phyloP scores from a whole-genome alignment of 2,888 invertebrate species.

The Andrena haemorrhoa region DNA sequence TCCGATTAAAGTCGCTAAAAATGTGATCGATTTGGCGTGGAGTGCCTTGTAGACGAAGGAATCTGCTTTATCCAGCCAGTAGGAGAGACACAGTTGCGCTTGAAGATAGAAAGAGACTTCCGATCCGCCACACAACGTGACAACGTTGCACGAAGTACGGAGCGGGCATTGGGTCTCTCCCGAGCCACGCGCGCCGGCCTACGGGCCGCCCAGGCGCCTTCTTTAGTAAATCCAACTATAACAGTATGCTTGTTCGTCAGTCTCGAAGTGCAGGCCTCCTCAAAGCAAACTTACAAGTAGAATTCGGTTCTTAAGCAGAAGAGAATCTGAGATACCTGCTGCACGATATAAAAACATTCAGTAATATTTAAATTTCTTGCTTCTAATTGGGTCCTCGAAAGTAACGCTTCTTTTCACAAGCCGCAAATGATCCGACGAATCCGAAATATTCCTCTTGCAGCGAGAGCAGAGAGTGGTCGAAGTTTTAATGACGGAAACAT shows the following conservation, averaged over 20 bases:
- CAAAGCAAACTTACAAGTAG: neutral
- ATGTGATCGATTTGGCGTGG: too few relatives aligned
- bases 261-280: neutral
- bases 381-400: slow-evolving; percentile 31
- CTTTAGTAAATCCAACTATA: too few relatives aligned
- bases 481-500: slow-evolving; percentile 50
- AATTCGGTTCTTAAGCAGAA: neutral
- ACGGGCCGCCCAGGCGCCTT: too few relatives aligned
- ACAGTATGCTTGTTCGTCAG: neutral
- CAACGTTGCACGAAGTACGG: too few relatives aligned
- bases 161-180: too few relatives aligned
- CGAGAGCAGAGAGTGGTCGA: slow-evolving; percentile 17
- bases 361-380: neutral
- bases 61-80: too few relatives aligned
- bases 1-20: too few relatives aligned
- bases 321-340: neutral
- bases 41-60: too few relatives aligned
- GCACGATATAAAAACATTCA: neutral
- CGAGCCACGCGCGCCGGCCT: too few relatives aligned
- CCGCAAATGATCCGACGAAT: slow-evolving; percentile 10
- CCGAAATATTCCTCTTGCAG: neutral
- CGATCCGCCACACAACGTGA: too few relatives aligned
- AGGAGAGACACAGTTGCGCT: too few relatives aligned
- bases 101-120: too few relatives aligned
- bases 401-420: neutral